Evolutionary conservation across 2,797 vertebrate genomes (phyloP).

Genomic region (Myoxocephalus aenaeus): DNA sequence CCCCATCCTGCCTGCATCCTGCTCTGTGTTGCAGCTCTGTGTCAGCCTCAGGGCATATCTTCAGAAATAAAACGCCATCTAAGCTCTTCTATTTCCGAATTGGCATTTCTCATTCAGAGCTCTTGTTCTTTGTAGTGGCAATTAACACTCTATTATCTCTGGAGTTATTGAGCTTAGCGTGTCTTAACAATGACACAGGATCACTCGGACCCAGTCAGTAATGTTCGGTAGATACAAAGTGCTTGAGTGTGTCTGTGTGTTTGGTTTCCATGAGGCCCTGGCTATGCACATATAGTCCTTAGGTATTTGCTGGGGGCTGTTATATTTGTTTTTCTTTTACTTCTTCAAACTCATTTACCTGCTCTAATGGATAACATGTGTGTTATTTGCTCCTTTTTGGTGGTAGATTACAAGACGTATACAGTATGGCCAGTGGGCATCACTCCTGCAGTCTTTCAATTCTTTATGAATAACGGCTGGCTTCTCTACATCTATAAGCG

Average conservation of each 20-base stretch:
- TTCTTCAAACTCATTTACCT: not conserved
- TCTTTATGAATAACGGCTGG: not conserved
- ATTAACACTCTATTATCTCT: slow-evolving; percentile 74
- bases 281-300: not conserved
- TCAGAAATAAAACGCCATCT: slow-evolving; percentile 58
- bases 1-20: slow-evolving; percentile 36
- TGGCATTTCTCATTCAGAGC: slow-evolving; percentile 56
- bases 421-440: not conserved
- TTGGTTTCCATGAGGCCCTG: not conserved
- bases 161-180: slow-evolving; percentile 60
- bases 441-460: not conserved
- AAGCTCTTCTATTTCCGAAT: slow-evolving; percentile 66
- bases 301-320: not conserved
- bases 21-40: slow-evolving; percentile 50
- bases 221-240: slow-evolving; percentile 6
- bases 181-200: slow-evolving; percentile 64
- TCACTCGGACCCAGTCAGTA: slow-evolving; percentile 59
- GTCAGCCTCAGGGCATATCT: slow-evolving; percentile 68
- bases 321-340: not conserved
- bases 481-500: not conserved
- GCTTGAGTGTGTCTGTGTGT: slow-evolving; percentile 4
- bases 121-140: slow-evolving; percentile 64
- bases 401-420: not conserved
- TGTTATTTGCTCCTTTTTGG: not conserved
- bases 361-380: not conserved